Base-by-base conservation (phyloP, 2,888 invertebrate species). In the Pseudococcus longispinus region DNA sequence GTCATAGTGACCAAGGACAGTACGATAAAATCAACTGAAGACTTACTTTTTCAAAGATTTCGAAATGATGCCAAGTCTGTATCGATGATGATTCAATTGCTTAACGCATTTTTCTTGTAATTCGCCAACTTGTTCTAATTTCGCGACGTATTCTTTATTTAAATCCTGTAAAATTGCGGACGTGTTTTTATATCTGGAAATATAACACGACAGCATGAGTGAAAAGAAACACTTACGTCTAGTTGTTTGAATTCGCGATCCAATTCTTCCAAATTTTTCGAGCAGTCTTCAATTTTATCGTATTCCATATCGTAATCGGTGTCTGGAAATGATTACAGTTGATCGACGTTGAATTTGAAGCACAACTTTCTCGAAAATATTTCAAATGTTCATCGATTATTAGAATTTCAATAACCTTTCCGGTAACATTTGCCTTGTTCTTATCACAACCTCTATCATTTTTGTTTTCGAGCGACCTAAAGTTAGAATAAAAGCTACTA, bases 71-170 rank as follows among this genome's bases (percentile, higher is more conserved):
- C 94, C 94, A 92, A 98, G 94, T 88, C 97, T 94, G 91, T 98
- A 98, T 89, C 95, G 94, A 91, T 98, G 98, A 91, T 98, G 98
- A 89, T 94, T 94, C 89, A 98, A 94, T 90, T 96, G 96, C 90
- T 96, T 96, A 89, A 95, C 92, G 91, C 98, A 98, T 93, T 95
- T 93, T 90, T 94, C 94, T 91, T 98, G 98, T 77, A 96, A 92
- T 89, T 94, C 94, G 84, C 95, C 94, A 46, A 98, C 93, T 91
- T 96, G 95, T 89, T 97, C 96, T 89, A 98, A 92, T 91, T 96
- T 95, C 87, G 95, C 93, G 86, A 95, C 92, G 92, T 98, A 98
- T 88, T 95, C 94, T 90, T 95, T 95, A 91, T 97, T 97, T 83
- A 94, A 91, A 80, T 92, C 92, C 97, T 97, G 91, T n/a, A 51